Conservation (phyloP, 2,888 invertebrate genomes). For the Endomychus coccineus region DNA sequence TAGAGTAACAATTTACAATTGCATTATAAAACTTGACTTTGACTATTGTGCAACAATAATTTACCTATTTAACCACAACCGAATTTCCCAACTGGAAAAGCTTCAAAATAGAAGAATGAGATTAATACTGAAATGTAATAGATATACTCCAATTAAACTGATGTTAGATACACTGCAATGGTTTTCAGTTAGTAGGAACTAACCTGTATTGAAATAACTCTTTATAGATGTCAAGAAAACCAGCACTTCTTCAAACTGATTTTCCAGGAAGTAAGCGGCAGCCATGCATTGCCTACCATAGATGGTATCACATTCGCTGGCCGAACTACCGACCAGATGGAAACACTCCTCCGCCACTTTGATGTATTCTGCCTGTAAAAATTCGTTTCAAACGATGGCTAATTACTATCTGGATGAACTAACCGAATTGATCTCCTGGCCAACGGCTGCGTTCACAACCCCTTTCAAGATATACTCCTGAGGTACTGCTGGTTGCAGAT, state of each 20-base stretch:
- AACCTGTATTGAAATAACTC: slow-evolving; percentile 68
- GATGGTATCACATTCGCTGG: slow-evolving; percentile 96
- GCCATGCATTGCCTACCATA: slow-evolving; percentile 98
- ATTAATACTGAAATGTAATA: no score
- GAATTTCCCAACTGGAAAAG: no score
- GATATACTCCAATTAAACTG: no score
- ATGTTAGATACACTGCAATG: no score
- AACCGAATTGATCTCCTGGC: slow-evolving; percentile 87
- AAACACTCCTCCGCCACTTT: slow-evolving; percentile 95
- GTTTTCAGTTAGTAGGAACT: no score
- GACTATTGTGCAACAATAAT: no score
- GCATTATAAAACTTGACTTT: no score
- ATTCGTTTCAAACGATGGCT: not conserved
- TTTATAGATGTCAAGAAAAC: slow-evolving; percentile 95
- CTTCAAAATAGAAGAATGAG: no score
- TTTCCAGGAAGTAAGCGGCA: slow-evolving; percentile 88
- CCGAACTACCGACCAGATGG: slow-evolving; percentile 91
- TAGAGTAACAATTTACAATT: no score
- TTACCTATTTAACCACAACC: no score
- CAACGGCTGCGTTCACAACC: slow-evolving; percentile 88
- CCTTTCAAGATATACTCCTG: slow-evolving; percentile 96
- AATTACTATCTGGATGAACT: slow-evolving; percentile 23
- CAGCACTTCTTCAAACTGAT: slow-evolving; percentile 93
- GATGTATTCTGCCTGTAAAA: slow-evolving; percentile 77
- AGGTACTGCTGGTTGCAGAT: slow-evolving; percentile 86